These are phyloP conservation scores for Corythaeola cristata DNA, from an alignment of 2,113 vertebrate genomes.

Conservation along the genomic window DNA sequence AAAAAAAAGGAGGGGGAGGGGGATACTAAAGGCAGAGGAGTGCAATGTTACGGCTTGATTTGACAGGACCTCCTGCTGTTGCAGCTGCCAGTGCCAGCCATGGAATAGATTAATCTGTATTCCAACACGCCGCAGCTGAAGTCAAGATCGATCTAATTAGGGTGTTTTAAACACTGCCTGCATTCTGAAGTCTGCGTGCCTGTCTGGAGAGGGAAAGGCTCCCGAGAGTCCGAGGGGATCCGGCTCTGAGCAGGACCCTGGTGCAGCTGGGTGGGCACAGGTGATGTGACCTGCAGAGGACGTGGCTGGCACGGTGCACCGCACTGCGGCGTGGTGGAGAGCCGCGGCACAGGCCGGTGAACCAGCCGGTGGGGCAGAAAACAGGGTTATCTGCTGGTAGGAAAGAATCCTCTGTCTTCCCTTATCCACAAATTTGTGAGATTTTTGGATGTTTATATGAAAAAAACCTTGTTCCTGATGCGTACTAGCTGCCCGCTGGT, in stretches of 20 bases:
- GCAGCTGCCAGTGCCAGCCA: constrained; percentile 62
- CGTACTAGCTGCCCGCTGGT: neutral
- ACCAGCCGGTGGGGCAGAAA: neutral
- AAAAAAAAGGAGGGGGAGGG: neutral
- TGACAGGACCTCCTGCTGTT: constrained; percentile 73
- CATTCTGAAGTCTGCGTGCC: constrained; percentile 41
- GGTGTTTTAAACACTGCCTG: constrained; percentile 70
- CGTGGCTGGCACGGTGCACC: neutral
- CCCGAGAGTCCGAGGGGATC: neutral
- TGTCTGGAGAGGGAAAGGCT: constrained; percentile 1
- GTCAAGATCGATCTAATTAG: constrained; percentile 76
- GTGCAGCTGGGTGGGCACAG: neutral
- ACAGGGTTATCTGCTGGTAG: neutral
- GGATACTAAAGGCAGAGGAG: constrained; percentile 62
- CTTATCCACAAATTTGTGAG: neutral
- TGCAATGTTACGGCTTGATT: constrained; percentile 51
- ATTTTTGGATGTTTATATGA: neutral
- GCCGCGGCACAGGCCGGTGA: neutral
- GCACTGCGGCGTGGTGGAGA: neutral
- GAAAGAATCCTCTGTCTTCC: neutral
- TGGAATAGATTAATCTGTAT: constrained; percentile 73
- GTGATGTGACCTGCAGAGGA: neutral
- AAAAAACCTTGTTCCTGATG: neutral
- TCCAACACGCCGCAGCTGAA: constrained; percentile 50
- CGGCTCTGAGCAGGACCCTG: neutral